Evolutionary conservation across 2,797 vertebrate genomes (phyloP).

Genomic region (Champsocephalus gunnari): DNA sequence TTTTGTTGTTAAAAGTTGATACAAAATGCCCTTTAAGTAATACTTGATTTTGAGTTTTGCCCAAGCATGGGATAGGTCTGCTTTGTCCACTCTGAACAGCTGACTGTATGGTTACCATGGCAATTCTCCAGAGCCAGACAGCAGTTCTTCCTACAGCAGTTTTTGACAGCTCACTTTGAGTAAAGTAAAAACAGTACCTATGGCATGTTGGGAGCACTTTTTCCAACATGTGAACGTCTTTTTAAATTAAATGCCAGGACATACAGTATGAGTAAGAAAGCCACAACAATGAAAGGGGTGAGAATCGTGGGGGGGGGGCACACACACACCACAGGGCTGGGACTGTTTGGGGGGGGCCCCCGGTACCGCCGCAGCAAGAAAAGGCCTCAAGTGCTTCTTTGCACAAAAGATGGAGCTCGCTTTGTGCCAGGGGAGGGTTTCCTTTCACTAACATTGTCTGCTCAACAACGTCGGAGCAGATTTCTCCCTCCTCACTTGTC

Average conservation of each 20-base stretch:
- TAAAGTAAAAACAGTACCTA: conserved; percentile 17
- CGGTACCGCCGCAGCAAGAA: conserved; percentile 54
- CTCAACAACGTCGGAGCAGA: conserved; percentile 47
- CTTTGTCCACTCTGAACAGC: conserved; percentile 66
- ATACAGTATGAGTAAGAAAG: conserved; percentile 42
- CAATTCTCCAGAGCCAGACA: conserved; percentile 64
- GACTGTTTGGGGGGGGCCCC: conserved; percentile 34
- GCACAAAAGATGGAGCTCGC: conserved; percentile 81
- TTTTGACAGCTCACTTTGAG: conserved; percentile 58
- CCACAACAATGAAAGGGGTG: conserved; percentile 55
- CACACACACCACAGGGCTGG: conserved; percentile 44
- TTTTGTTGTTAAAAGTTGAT: not conserved
- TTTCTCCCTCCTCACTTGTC: conserved; percentile 44
- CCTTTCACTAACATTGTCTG: conserved; percentile 67
- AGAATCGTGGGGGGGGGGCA: conserved; percentile 30
- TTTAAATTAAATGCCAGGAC: conserved; percentile 35
- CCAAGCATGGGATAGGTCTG: conserved; percentile 9
- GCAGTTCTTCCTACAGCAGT: conserved; percentile 41
- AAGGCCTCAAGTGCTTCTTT: conserved; percentile 74
- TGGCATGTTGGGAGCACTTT: conserved; percentile 10
- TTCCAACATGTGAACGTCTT: not conserved
- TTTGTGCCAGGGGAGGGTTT: conserved; percentile 73
- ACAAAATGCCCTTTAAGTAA: conserved; percentile 4
- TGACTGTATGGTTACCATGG: conserved; percentile 79
- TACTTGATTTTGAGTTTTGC: not conserved